Conservation (phyloP, 2,888 invertebrate species). For the Lycaena phlaeas region DNA sequence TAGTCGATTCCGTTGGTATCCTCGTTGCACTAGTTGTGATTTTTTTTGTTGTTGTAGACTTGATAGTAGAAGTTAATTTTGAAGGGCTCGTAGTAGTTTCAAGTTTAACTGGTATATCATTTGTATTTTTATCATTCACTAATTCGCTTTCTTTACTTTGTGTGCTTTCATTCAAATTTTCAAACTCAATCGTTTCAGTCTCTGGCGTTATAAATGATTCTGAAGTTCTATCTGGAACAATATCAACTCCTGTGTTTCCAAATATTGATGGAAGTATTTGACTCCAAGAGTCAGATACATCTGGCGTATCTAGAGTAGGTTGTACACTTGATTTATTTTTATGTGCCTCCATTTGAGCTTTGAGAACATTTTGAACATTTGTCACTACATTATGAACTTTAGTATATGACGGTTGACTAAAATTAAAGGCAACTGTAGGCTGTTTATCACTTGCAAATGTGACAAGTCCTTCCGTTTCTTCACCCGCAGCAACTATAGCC, state of each 20-base stretch:
- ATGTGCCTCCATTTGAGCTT: constrained; percentile 81
- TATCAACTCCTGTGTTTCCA: constrained; percentile 78
- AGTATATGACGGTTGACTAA: constrained; percentile 73
- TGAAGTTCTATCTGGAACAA: constrained; percentile 67
- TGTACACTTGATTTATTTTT: constrained; percentile 57
- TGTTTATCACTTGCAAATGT: constrained; percentile 63
- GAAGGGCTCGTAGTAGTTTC: constrained; percentile 22
- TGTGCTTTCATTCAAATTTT: constrained; percentile 24
- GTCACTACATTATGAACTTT: constrained; percentile 86
- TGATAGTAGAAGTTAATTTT: constrained; percentile 17
- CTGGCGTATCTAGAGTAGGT: constrained; percentile 78
- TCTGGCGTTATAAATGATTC: constrained; percentile 50
- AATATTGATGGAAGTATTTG: constrained; percentile 86
- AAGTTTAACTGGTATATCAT: constrained; percentile 16
- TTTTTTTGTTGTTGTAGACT: constrained; percentile 22
- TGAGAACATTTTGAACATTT: constrained; percentile 87
- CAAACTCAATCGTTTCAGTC: constrained; percentile 50
- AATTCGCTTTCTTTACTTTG: constrained; percentile 21
- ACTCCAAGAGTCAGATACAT: constrained; percentile 85
- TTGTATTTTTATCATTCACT: constrained; percentile 29
- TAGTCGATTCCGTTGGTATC: constrained; percentile 16
- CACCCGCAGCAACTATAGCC: constrained; percentile 87
- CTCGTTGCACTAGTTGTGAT: constrained; percentile 22
- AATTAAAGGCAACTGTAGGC: constrained; percentile 58
- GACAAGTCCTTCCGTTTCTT: constrained; percentile 75